Percentiles rank a stretch among this genome's conserved stretches.
These are phyloP conservation scores for Lasius fuliginosus DNA, from an alignment of 2,888 invertebrate species.

Conservation along the genomic window DNA sequence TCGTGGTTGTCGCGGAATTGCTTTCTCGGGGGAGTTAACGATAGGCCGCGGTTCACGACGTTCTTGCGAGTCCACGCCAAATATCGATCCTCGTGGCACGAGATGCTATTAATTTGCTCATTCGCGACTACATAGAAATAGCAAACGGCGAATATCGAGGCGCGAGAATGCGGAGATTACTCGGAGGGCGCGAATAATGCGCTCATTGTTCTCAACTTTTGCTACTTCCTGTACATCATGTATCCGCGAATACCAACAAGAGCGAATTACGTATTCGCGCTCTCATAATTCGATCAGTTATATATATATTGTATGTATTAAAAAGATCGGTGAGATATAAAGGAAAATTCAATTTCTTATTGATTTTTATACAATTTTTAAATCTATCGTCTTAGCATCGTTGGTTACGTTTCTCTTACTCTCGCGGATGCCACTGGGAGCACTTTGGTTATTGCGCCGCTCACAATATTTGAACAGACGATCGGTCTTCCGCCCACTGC, in stretches of 20 bases:
- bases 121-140: slow-evolving; percentile 53
- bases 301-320: too few relatives aligned
- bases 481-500: slow-evolving; percentile 65
- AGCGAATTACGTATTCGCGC: slow-evolving; percentile 4
- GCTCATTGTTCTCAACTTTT: slow-evolving; percentile 29
- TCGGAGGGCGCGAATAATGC: slow-evolving; percentile 42
- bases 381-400: slow-evolving; percentile 49
- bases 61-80: slow-evolving; percentile 59
- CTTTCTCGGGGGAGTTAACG: slow-evolving; percentile 71
- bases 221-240: slow-evolving; percentile 12
- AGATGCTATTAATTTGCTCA: slow-evolving; percentile 60
- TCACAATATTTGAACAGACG: slow-evolving; percentile 72
- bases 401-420: slow-evolving; percentile 62
- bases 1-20: slow-evolving; percentile 68
- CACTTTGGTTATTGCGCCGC: slow-evolving; percentile 70
- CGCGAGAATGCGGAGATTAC: slow-evolving; percentile 42
- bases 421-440: slow-evolving; percentile 53
- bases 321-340: not conserved
- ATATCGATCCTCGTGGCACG: slow-evolving; percentile 64
- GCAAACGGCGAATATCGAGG: slow-evolving; percentile 35
- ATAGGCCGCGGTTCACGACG: slow-evolving; percentile 71
- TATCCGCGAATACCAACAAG: not conserved
- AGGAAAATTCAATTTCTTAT: slow-evolving; percentile 2
- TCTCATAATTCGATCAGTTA: not conserved
- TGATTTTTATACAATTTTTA: not conserved